These are phyloP conservation scores for Acronicta aceris DNA, from an alignment of 2,888 invertebrate species.

Conservation along the genomic window DNA sequence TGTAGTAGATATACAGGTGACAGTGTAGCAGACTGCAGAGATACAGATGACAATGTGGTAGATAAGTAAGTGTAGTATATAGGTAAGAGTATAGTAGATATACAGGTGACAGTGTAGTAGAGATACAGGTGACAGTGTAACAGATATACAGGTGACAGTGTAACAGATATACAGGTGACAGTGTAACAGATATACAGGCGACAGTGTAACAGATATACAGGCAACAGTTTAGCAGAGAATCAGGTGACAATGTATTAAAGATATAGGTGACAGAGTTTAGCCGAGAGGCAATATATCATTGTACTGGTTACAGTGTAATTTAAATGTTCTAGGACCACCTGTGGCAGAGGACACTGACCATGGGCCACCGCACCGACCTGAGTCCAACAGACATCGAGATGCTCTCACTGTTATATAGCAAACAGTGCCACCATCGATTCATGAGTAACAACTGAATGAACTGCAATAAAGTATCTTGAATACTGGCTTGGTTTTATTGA, in stretches of 20 bases:
- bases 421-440: conserved; percentile 58
- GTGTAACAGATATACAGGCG: neutral
- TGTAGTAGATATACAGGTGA: neutral
- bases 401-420: conserved; percentile 65
- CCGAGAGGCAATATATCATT: too few relatives aligned
- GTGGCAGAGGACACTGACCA: conserved; percentile 73
- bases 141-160: too few relatives aligned
- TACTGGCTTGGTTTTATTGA: neutral
- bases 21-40: too few relatives aligned
- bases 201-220: neutral
- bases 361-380: conserved; percentile 68
- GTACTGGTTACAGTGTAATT: neutral
- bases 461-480: neutral
- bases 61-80: too few relatives aligned
- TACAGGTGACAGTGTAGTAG: neutral
- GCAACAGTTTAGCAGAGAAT: too few relatives aligned
- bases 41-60: neutral
- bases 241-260: neutral
- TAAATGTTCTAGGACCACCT: conserved; percentile 71
- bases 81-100: too few relatives aligned
- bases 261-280: too few relatives aligned
- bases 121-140: neutral
- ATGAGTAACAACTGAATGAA: conserved; percentile 5
- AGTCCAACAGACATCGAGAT: conserved; percentile 60
- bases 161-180: neutral